Conservation (phyloP, 2,888 invertebrate genomes). For the Caenorhabditis sp. region DNA sequence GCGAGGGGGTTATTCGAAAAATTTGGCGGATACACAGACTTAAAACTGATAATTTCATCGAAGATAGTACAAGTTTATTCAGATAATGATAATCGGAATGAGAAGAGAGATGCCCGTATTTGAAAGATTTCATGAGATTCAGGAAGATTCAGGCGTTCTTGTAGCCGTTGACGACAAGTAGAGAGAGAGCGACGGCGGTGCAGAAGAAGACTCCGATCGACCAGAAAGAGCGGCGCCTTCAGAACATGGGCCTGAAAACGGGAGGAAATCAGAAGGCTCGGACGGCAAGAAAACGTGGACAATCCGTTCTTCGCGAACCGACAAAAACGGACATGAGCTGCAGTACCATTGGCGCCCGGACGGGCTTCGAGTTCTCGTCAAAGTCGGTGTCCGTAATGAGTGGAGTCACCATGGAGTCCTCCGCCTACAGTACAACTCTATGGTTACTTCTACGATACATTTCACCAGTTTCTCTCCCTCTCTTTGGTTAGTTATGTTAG, state of each 20-base stretch:
- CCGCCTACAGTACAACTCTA: constrained; percentile 17
- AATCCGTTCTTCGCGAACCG: not conserved
- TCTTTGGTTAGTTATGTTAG: not conserved
- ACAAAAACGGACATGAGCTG: constrained; percentile 3
- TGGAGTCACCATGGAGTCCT: constrained; percentile 29
- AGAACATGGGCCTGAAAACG: constrained; percentile 57
- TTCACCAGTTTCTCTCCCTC: constrained; percentile 2
- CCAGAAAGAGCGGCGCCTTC: constrained; percentile 49
- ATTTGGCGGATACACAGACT: too few relatives aligned
- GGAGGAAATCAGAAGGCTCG: not conserved
- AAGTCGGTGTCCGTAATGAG: constrained; percentile 21
- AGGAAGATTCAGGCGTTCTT: constrained; percentile 30
- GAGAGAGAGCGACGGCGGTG: constrained; percentile 49
- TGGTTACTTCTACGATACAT: constrained; percentile 1
- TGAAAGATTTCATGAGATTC: not conserved
- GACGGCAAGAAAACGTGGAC: not conserved
- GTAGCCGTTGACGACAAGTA: constrained; percentile 62
- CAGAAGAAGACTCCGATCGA: constrained; percentile 59
- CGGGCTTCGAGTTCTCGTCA: constrained; percentile 38
- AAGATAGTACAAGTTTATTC: constrained; percentile 6
- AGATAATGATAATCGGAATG: not conserved
- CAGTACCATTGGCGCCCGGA: constrained; percentile 35
- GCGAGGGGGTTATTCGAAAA: too few relatives aligned
- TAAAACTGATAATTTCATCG: not conserved
- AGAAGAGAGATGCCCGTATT: not conserved